Percentiles rank a stretch among this genome's conserved stretches.
These are phyloP conservation scores for Caenorhabditis tropicalis DNA, from an alignment of 1,140 invertebrate species.

Conservation along the genomic window DNA sequence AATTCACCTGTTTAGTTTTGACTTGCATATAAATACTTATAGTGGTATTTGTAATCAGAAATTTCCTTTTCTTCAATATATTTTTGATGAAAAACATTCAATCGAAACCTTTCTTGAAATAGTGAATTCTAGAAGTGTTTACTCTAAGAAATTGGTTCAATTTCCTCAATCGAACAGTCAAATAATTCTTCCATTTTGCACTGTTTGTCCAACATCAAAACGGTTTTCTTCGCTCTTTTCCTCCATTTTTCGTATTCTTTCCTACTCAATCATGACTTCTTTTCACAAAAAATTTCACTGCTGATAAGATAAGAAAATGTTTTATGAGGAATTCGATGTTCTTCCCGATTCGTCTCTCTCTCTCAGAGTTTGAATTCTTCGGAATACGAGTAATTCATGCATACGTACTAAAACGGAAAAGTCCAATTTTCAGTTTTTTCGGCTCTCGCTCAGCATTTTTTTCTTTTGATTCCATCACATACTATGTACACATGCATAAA, in stretches of 20 bases:
- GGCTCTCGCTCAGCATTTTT: not conserved
- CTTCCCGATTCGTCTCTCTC: too few relatives aligned
- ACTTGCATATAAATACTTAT: too few relatives aligned
- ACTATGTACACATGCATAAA: constrained; percentile 39
- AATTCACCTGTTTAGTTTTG: too few relatives aligned
- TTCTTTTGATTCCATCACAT: not conserved
- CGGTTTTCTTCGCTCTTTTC: not conserved
- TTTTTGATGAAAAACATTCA: too few relatives aligned
- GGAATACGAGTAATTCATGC: not conserved
- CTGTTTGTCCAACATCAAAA: not conserved
- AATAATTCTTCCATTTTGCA: not conserved
- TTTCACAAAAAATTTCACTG: not conserved
- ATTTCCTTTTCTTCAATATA: too few relatives aligned
- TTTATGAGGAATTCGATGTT: not conserved
- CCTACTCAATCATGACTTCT: not conserved
- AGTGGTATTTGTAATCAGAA: too few relatives aligned
- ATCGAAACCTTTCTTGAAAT: too few relatives aligned
- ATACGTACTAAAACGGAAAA: constrained; percentile 11
- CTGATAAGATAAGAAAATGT: not conserved
- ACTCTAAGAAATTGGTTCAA: not conserved
- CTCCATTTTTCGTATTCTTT: not conserved
- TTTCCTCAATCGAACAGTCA: not conserved
- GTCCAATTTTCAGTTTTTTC: constrained; percentile 27
- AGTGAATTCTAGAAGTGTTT: not conserved
- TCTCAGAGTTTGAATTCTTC: not conserved